These are phyloP conservation scores for Drosophila greeni DNA, from an alignment of 2,888 invertebrate genomes.

Conservation along the genomic window DNA sequence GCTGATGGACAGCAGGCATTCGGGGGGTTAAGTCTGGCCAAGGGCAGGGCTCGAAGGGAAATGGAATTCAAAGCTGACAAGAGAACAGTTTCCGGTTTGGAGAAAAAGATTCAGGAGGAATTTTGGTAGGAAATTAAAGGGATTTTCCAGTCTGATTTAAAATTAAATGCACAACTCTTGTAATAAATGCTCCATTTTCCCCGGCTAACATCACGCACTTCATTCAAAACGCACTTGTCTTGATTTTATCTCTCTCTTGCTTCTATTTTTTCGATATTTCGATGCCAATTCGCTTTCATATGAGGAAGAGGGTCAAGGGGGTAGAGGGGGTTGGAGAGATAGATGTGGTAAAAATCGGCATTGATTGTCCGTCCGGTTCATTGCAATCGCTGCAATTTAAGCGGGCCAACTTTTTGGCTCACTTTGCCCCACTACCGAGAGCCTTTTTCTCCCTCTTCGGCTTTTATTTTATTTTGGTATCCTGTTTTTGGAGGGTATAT, in stretches of 20 bases:
- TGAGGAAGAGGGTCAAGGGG: not conserved
- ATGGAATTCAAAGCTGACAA: conserved; percentile 17
- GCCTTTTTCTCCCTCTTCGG: not conserved
- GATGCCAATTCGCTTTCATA: conserved; percentile 6
- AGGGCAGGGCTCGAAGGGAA: not conserved
- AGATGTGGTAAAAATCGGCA: conserved; percentile 38
- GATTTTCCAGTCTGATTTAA: not conserved
- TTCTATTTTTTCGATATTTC: conserved; percentile 22
- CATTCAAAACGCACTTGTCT: conserved; percentile 15
- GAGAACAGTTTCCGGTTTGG: conserved; percentile 4
- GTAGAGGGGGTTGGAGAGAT: conserved; percentile 6
- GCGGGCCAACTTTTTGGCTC: conserved; percentile 37
- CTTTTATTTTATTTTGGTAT: conserved; percentile 9
- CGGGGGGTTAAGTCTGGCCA: conserved; percentile 6
- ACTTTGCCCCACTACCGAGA: conserved; percentile 11
- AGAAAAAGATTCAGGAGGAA: not conserved
- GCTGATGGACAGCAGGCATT: conserved; percentile 28
- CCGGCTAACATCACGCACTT: no score
- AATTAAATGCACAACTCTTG: not conserved
- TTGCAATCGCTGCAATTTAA: conserved; percentile 45
- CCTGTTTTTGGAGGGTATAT: not conserved
- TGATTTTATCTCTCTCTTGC: conserved; percentile 27
- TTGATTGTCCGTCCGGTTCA: conserved; percentile 41
- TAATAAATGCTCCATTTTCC: not conserved
- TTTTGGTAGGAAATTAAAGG: not conserved